Percentiles rank a stretch among this genome's conserved stretches.
phyloP scores from a whole-genome alignment of 2,888 invertebrate genomes.

The Clitarchus hookeri region DNA sequence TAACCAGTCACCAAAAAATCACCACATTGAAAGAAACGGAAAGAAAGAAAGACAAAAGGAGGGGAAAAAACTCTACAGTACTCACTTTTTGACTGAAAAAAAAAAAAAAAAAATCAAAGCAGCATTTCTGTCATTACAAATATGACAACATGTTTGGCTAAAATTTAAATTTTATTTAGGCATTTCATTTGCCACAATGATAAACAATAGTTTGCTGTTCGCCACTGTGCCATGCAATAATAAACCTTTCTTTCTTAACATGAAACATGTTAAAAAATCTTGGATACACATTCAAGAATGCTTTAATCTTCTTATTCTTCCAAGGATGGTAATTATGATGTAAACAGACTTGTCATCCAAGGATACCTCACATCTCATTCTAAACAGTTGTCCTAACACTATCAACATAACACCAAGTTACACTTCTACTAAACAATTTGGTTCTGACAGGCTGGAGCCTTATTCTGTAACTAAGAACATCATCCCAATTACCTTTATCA shows the following conservation, averaged over 20 bases:
- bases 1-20: slow-evolving; percentile 8
- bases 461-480: background rate
- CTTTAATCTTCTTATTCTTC: background rate
- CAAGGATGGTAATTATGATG: background rate
- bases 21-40: background rate
- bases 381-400: background rate
- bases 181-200: background rate
- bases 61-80: background rate
- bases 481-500: too few relatives aligned
- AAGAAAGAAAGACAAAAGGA: too few relatives aligned
- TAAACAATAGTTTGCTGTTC: background rate
- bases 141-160: background rate
- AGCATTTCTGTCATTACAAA: background rate
- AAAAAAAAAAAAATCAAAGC: background rate
- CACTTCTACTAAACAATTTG: background rate
- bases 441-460: background rate
- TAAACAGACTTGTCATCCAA: slow-evolving; percentile 14
- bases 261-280: background rate
- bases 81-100: background rate
- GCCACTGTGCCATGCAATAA: too few relatives aligned
- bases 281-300: background rate
- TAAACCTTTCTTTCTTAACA: too few relatives aligned
- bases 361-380: background rate
- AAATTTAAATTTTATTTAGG: background rate
- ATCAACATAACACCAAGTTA: background rate